Conservation (phyloP, 2,113 vertebrate genomes). For the Okapia johnstoni region DNA sequence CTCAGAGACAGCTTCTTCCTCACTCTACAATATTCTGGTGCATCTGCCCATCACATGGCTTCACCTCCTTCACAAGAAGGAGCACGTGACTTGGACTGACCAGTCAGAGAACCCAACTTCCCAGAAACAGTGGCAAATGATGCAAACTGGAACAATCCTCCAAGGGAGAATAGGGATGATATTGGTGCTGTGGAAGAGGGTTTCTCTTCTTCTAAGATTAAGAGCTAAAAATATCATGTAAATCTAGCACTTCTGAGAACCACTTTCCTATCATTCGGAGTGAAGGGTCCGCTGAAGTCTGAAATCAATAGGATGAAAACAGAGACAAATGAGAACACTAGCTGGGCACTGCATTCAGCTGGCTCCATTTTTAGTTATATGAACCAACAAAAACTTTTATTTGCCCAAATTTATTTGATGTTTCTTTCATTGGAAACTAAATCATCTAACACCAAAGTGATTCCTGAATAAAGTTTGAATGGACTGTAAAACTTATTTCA, state of each 20-base stretch:
- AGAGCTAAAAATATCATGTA: neutral
- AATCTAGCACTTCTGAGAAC: neutral
- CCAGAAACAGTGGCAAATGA: neutral
- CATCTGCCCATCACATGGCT: rapidly evolving
- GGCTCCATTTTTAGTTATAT: neutral
- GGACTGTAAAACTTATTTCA: neutral
- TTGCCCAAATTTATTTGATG: neutral
- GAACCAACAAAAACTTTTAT: neutral
- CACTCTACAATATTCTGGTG: neutral
- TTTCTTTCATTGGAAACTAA: slow-evolving; percentile 19
- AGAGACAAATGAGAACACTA: neutral
- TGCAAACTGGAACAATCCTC: neutral
- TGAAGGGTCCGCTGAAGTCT: neutral
- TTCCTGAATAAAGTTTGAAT: neutral
- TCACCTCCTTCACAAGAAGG: neutral
- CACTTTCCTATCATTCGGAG: neutral
- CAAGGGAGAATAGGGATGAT: neutral
- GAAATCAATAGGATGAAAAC: neutral
- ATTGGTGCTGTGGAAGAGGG: neutral
- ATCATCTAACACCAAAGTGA: neutral
- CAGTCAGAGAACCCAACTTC: neutral
- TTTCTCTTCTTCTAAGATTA: neutral
- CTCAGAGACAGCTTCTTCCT: neutral
- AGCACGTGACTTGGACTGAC: neutral
- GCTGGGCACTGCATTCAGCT: neutral